Conservation (phyloP, 2,888 invertebrate species). For the Carabus problematicus region DNA sequence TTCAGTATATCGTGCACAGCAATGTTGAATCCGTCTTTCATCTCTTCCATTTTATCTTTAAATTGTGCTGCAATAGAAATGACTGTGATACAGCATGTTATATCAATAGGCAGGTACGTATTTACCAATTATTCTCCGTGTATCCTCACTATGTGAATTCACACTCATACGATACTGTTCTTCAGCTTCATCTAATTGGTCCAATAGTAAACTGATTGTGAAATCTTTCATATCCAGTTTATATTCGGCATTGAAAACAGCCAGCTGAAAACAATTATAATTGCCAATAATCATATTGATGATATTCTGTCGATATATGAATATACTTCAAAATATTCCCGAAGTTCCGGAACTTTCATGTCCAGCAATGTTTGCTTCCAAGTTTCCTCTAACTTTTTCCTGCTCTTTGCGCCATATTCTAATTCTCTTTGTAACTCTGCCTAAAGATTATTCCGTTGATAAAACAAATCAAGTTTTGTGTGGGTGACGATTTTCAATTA, state of each 20-base stretch:
- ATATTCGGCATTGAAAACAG: conserved; percentile 12
- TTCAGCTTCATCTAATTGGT: conserved; percentile 28
- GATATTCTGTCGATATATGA: background rate
- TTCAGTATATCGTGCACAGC: conserved; percentile 10
- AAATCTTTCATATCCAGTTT: conserved; percentile 32
- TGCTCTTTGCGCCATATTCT: conserved; percentile 15
- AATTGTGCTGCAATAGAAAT: background rate
- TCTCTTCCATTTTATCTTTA: background rate
- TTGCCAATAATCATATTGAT: background rate
- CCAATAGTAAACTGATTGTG: conserved; percentile 30
- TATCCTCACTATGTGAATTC: conserved; percentile 12
- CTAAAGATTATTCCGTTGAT: conserved; percentile 3
- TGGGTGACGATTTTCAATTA: background rate
- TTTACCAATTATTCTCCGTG: conserved; percentile 21
- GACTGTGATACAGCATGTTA: no score
- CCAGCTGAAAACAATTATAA: conserved; percentile 11
- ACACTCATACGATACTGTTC: conserved; percentile 25
- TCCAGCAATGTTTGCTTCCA: conserved; percentile 17
- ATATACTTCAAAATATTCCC: conserved; percentile 17
- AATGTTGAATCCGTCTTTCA: conserved; percentile 9
- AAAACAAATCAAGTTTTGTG: background rate
- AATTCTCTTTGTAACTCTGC: conserved; percentile 30
- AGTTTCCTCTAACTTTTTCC: conserved; percentile 13
- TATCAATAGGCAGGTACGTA: background rate
- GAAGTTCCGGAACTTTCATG: conserved; percentile 17